Evolutionary conservation across 2,113 vertebrate species (phyloP), one percentile per base, ranked within the genome.

Genomic region (Lophochroa leadbeateri): DNA sequence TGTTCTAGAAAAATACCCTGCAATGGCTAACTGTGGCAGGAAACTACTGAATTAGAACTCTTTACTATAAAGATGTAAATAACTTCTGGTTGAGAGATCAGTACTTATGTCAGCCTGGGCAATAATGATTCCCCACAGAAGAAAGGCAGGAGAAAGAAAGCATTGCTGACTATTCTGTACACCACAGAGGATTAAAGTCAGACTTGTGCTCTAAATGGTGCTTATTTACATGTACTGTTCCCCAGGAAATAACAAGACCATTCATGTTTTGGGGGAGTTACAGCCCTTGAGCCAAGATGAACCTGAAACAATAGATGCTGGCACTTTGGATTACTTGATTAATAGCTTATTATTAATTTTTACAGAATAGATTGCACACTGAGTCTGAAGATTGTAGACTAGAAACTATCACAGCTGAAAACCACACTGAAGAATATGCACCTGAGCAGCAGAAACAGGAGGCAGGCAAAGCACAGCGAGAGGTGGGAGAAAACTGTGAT

Each of bases 281-380:
- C n/a, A n/a, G n/a, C n/a, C n/a, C 31, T 43, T 58, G 27, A 49
- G 53, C 44, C 27, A 29, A 82, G 37, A 53, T 29, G 49, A 28
- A 49, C 31, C 47, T 65, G 46, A 67, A 85, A 50, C 68, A 71
- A 5, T 0, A 53, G 50, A 41, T 37, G 23, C 13, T 24, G 2
- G 44, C 16, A 7, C 17, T 82, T 80, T 17, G 25, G 58, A 76
- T 24, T 74, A 47, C n/a, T 39, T 82, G n/a, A 68, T 81, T 95
- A 93, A 96, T 46, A 88, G 49, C 23, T 69, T 28, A 33, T 39
- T 92, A 69, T 52, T 72, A 18, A 70, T 72, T 95, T 93, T 94
- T 97, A 83, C 91, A 97, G 97, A 91, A n/a, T 27, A 83, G 74
- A 41, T 75, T 93, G 70, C 33, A 72, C 58, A 33, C 77, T 5